Base-by-base conservation (phyloP, 1,140 invertebrate genomes). In the Drosophila seguyi region DNA sequence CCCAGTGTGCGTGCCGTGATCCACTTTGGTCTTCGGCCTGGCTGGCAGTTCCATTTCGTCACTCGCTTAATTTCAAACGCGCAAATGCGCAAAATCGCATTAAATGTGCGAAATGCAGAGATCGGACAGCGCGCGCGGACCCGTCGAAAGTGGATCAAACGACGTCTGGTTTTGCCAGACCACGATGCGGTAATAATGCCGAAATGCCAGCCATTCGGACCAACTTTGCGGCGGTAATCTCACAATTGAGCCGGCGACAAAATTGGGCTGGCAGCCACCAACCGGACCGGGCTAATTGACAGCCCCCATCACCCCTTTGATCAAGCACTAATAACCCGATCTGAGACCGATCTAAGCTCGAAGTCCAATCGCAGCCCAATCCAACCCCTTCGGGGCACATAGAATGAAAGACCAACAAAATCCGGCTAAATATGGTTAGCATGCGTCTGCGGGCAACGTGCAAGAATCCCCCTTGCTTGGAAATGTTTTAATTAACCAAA, bases 31-130 rank as follows among this genome's bases (percentile, higher is more conserved):
- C 42, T 38, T 81, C 34, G 41, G 66, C 10, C 31, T 20, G 61
- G 39, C 53, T 34, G 45, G 74, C 48, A 34, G 59, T 61, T 59
- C 80, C 76, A 84, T 88, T 88, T 88, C 84, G 81, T 88, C 84
- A 88, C 73, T 90, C 72, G 73, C 80, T 88, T 88, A 88, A 90
- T 88, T 77, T 90, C 77, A 68, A 90, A 81, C 84, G 84, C 84
- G 77, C 81, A 90, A 88, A 88, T 90, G 84, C 66, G 85, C 84
- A 84, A 78, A 88, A 84, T 84, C 85, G 73, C 85, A 90, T 88
- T 90, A 84, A 87, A 88, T 87, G 84, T 87, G 84, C 85, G 85
- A 87, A 87, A 80, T 80, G 57, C 47, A 69, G 61, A 67, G 50
- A 61, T 14, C 16, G 63, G 42, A 22, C 25, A 4, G 56, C 7